Percentiles rank a stretch among this genome's conserved stretches.
Evolutionary conservation across 2,113 vertebrate genomes (phyloP).

Genomic region (Vulpes ferrilata): DNA sequence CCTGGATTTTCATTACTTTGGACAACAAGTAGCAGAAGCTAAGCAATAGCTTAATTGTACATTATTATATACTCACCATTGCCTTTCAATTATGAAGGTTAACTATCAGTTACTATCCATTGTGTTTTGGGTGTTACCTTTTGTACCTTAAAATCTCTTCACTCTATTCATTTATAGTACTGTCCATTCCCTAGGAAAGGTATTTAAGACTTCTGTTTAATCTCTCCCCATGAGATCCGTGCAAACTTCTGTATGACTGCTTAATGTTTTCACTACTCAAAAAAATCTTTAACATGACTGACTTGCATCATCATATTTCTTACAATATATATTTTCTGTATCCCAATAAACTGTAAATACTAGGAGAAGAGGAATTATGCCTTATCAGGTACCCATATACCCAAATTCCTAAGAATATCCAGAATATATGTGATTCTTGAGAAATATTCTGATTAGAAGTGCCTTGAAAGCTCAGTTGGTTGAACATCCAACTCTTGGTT

Average conservation of each 20-base stretch:
- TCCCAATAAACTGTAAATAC: not conserved
- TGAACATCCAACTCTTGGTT: not conserved
- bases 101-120: not conserved
- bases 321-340: not conserved
- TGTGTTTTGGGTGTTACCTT: not conserved
- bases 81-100: not conserved
- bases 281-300: not conserved
- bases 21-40: not conserved
- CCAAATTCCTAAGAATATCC: not conserved
- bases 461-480: not conserved
- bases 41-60: not conserved
- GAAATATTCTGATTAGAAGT: not conserved
- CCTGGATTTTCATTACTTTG: not conserved
- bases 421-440: not conserved
- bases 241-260: not conserved
- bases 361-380: not conserved
- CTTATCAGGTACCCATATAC: not conserved
- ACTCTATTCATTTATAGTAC: not conserved
- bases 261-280: conserved; percentile 16
- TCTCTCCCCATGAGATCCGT: not conserved
- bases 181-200: not conserved
- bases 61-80: not conserved
- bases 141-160: not conserved
- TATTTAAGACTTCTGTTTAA: not conserved
- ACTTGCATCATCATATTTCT: not conserved